phyloP scores from a whole-genome alignment of 2,888 invertebrate species.

The Andrena minutula region DNA sequence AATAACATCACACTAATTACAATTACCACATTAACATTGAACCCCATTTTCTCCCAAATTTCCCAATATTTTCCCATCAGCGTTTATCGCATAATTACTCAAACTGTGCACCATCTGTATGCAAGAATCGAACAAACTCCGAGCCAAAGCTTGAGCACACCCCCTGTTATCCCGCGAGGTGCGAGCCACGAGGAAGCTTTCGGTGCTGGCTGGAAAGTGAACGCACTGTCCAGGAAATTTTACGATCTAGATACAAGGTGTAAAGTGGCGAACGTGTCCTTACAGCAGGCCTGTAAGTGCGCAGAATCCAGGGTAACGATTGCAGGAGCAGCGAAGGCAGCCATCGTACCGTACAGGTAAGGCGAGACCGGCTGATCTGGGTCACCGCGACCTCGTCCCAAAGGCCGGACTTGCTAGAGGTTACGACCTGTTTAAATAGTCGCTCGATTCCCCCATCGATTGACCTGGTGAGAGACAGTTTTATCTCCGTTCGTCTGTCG shows the following conservation, averaged over 20 bases:
- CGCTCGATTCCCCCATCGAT: conserved; percentile 77
- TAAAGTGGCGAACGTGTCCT: conserved; percentile 55
- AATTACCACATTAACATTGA: too few species aligned
- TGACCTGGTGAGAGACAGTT: conserved; percentile 55
- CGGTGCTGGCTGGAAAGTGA: neutral
- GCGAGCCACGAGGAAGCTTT: too few species aligned
- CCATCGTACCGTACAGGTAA: conserved; percentile 76
- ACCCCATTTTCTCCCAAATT: too few species aligned
- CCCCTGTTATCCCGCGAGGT: too few species aligned
- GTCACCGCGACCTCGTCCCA: conserved; percentile 81
- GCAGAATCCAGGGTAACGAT: conserved; percentile 85
- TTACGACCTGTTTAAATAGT: conserved; percentile 81
- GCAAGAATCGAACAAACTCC: too few species aligned
- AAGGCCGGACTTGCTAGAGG: conserved; percentile 80
- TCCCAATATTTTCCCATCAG: too few species aligned
- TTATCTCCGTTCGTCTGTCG: conserved; percentile 42
- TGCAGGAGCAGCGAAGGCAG: conserved; percentile 78
- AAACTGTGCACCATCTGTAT: too few species aligned
- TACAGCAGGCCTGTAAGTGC: conserved; percentile 70
- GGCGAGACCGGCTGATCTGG: conserved; percentile 79
- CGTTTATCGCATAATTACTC: too few species aligned
- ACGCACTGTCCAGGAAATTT: neutral
- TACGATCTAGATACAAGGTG: conserved; percentile 27
- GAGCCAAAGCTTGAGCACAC: too few species aligned
- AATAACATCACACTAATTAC: too few species aligned